Evolutionary conservation across 2,797 vertebrate species (phyloP).

Genomic region (Sebastes cheni): DNA sequence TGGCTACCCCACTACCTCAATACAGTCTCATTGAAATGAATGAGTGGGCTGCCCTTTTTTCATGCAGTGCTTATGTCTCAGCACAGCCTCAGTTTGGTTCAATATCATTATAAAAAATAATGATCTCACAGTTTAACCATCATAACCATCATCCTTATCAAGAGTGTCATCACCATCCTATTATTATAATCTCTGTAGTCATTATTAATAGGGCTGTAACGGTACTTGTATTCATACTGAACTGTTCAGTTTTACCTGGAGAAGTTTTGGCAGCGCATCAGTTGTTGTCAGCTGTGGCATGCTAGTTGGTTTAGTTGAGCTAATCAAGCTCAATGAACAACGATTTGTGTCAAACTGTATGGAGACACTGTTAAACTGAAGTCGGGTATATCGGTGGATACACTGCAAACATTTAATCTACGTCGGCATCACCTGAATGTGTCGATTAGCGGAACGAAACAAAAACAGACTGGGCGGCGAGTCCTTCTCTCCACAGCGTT

Average conservation of each 20-base stretch:
- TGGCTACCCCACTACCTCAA: neutral
- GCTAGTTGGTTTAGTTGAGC: rapidly evolving
- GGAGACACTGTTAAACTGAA: no score
- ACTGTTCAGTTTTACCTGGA: neutral
- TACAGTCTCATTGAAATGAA: neutral
- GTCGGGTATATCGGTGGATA: no score
- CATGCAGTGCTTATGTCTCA: neutral
- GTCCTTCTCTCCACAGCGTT: neutral
- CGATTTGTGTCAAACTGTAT: no score
- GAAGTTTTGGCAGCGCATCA: no score
- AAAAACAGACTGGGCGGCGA: neutral
- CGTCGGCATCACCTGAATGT: neutral
- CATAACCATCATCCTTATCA: neutral
- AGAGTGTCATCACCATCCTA: neutral
- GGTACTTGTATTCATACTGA: neutral
- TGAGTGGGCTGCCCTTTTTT: neutral
- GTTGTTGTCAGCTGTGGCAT: no score
- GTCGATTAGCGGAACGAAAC: neutral
- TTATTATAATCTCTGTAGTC: conserved; percentile 13
- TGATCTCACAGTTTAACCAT: neutral
- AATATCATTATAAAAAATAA: neutral
- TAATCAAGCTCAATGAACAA: neutral
- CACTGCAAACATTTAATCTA: no score
- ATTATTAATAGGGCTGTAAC: neutral
- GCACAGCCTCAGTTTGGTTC: neutral